Base-by-base conservation (phyloP, 2,797 vertebrate species). In the Alcedo atthis region DNA sequence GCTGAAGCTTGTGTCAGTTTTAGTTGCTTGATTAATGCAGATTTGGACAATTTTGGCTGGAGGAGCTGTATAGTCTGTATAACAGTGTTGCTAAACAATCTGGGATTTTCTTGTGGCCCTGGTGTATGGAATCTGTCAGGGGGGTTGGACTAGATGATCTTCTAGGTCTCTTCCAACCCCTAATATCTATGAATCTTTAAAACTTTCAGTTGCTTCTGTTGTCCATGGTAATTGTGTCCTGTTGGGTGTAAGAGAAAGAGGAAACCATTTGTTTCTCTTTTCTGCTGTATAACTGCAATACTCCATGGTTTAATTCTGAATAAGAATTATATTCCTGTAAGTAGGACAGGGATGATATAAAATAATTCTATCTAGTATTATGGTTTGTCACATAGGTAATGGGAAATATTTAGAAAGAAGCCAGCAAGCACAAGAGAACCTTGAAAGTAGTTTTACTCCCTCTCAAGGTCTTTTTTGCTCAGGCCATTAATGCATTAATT, bases 1-100 rank as follows among this genome's bases (percentile, higher is more conserved):
- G 2, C 24, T 48, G 17, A 59, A 67, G 17, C 15, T 66, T 54
- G 2, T 59, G 40, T 51, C 55, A 63, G 11, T 17, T 80, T 55
- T 12, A 76, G n/a, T 35, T 53, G 6, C 66, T 81, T 57, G 19
- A 20, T 24, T 51, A 40, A 28, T 53, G 30, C 16, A 59, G 35
- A 33, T 25, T 6, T 7, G 24, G 11, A 10, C 3, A 0, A 2
- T 22, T 53, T 26, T 59, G 8, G 35, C 22, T 3, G 1, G 33
- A 46, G 33, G 10, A 82, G 13, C 16, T 37, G 4, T 51, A 1
- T n/a, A 37, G 8, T 26, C 30, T 49, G 8, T 37, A 2, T 28
- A 76, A n/a, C 7, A 49, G 33, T 15, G 15, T 30, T 48, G 21
- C 30, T 76, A 48, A 49, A 58, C 10, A 10, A 5, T 54, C 8